These are phyloP conservation scores for Bimastos eiseni DNA, from an alignment of 2,888 invertebrate genomes.

Conservation along the genomic window DNA sequence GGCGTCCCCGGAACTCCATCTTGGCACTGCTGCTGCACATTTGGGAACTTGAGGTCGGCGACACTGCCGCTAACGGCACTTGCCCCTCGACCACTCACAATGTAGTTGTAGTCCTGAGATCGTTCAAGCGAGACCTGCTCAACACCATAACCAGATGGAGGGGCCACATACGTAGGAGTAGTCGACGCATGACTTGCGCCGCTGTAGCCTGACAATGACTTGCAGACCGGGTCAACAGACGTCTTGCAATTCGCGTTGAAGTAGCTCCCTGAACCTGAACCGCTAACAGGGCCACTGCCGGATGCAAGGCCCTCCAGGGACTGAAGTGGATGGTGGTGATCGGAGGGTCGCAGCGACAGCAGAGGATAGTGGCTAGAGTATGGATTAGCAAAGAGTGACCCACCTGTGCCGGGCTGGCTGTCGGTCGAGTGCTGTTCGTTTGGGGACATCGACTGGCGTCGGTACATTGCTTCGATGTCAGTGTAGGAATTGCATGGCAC, in stretches of 20 bases:
- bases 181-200: background rate
- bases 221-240: background rate
- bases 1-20: constrained; percentile 1
- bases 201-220: background rate
- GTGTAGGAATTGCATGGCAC: background rate
- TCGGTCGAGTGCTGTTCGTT: background rate
- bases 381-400: constrained; percentile 24
- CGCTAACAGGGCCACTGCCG: background rate
- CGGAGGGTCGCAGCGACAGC: background rate
- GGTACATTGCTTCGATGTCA: constrained; percentile 25
- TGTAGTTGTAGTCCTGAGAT: constrained; percentile 19
- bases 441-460: constrained; percentile 26
- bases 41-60: background rate
- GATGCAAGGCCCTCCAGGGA: constrained; percentile 33
- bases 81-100: background rate
- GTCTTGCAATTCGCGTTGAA: constrained; percentile 26
- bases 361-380: constrained; percentile 29
- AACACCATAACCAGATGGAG: background rate
- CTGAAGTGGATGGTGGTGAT: constrained; percentile 27
- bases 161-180: background rate
- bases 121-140: constrained; percentile 15
- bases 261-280: background rate
- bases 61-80: background rate
- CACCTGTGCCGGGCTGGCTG: constrained; percentile 19
- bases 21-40: background rate